Base-by-base conservation (phyloP, 2,888 invertebrate species). In the Mylabris sibirica region DNA sequence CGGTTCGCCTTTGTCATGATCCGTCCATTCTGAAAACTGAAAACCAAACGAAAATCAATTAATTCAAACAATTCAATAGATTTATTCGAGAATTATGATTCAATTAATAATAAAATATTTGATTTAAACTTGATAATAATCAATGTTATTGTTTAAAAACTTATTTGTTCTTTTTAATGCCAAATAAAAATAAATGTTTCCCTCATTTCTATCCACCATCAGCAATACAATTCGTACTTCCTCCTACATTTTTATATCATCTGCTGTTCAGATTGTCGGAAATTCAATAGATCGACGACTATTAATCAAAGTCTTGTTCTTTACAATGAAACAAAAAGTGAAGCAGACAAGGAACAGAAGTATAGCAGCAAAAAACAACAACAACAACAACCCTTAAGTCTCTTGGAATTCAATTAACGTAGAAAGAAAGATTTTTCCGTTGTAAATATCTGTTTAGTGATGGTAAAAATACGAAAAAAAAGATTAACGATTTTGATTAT, bases 1-100 rank as follows among this genome's bases (percentile, higher is more conserved):
- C 79, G 87, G 86, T 79, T 85, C 86, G 76, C 86, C 86, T 82
- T 85, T 87, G 88, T 89, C 89, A 89, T 89, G 87, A 87, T 87
- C 87, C 84, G 85, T 86, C 87, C 86, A 87, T 87, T 87, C 87
- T 79, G 86, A 87, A 82, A 88, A 88, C 89, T 89, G 84, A 65
- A 87, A 87, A 83, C 75, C 82, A 82, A 77, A 69, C 69, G 72
- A 70, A 69, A 30, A 26, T 24, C 4, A 41, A 49, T 49, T 49
- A 9, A 14, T 24, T 34, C n/a, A 12, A 35, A 4, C 2, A 41
- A 3, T 41, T 41, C n/a, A 41, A 14, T 17, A 0, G 6, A 41
- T 41, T 5, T 41, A 14, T 41, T 41, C 35, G 35, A 35, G 5
- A 35, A 30, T 30, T 30, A 30, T 30, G 8, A 30, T 30, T 30